phyloP scores from a whole-genome alignment of 2,113 vertebrate genomes.

The Pteronura brasiliensis region DNA sequence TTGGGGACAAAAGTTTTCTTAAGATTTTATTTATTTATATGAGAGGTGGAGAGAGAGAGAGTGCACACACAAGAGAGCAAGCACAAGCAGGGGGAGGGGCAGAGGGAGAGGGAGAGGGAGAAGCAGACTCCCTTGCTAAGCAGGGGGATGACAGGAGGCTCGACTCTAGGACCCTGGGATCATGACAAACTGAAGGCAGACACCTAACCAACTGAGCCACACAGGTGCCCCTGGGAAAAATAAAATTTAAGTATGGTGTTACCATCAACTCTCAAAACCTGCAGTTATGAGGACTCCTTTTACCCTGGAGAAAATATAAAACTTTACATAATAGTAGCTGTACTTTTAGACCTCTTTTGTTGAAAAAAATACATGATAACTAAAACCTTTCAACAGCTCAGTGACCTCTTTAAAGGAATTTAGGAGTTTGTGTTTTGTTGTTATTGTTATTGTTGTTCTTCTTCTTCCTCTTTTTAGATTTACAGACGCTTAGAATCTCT shows the following conservation, averaged over 20 bases:
- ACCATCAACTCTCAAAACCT: not conserved
- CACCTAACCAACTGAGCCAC: not conserved
- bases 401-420: not conserved
- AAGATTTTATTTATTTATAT: not conserved
- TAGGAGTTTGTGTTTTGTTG: not conserved
- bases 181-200: not conserved
- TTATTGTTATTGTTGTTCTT: too few species aligned
- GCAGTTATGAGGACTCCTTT: not conserved
- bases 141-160: not conserved
- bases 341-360: not conserved
- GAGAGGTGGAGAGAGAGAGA: not conserved
- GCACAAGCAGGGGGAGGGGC: not conserved
- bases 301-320: not conserved
- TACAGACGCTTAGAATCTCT: not conserved
- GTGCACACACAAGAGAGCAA: too few species aligned
- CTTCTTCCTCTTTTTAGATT: not conserved
- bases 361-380: conserved; percentile 6
- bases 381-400: not conserved
- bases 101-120: not conserved
- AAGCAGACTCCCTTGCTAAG: not conserved
- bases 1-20: not conserved
- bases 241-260: not conserved
- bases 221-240: not conserved
- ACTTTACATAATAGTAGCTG: not conserved
- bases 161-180: not conserved